Conservation (phyloP, 2,888 invertebrate species). For the Ichneumoninae sp. region DNA sequence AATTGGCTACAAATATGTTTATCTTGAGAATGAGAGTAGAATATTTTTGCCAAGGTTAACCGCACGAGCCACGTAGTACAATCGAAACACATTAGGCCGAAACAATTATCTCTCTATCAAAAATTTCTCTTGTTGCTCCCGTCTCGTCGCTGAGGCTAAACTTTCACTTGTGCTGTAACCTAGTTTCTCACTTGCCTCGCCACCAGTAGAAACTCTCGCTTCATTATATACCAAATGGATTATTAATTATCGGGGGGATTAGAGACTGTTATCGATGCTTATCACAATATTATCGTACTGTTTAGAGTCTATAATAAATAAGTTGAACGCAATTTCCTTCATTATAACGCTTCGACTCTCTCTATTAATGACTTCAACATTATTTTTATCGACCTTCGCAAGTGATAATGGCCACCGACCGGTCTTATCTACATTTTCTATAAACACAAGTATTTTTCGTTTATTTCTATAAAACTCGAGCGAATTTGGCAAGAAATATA, state of each 20-base stretch:
- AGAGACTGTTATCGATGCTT: slow-evolving; percentile 38
- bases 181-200: slow-evolving; percentile 48
- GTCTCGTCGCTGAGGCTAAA: slow-evolving; percentile 18
- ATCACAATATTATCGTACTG: slow-evolving; percentile 35
- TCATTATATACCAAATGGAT: slow-evolving; percentile 35
- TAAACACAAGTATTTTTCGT: not conserved
- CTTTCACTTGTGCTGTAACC: slow-evolving; percentile 62
- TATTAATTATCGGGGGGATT: slow-evolving; percentile 49
- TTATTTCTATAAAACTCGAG: slow-evolving; percentile 2
- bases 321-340: slow-evolving; percentile 15
- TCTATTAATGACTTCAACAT: slow-evolving; percentile 29
- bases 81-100: not conserved
- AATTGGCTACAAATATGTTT: slow-evolving; percentile 52
- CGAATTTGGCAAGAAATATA: slow-evolving; percentile 1
- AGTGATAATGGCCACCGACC: slow-evolving; percentile 5
- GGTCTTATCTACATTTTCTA: not conserved
- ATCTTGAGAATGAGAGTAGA: slow-evolving; percentile 27
- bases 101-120: slow-evolving; percentile 36
- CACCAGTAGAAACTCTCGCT: slow-evolving; percentile 50
- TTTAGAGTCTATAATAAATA: slow-evolving; percentile 23
- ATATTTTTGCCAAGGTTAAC: slow-evolving; percentile 7
- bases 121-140: slow-evolving; percentile 44
- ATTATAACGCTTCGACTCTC: slow-evolving; percentile 29
- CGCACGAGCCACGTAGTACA: not conserved
- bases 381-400: slow-evolving; percentile 1